Evolutionary conservation across 1,140 invertebrate genomes (phyloP).

Genomic region (Agrilus planipennis): DNA sequence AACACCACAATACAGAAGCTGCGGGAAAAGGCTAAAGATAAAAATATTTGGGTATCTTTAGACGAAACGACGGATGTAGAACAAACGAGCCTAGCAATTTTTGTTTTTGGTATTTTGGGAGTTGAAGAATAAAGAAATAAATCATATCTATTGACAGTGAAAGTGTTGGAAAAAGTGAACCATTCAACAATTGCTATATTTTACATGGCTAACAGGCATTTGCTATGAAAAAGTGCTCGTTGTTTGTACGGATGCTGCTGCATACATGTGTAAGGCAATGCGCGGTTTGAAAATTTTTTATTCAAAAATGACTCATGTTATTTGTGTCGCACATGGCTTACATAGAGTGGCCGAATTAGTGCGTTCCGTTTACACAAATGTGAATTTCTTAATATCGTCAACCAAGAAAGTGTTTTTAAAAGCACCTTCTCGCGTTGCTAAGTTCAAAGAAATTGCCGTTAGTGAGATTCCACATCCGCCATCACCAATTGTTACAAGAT

Average conservation of each 20-base stretch:
- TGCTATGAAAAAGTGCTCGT: slow-evolving; percentile 13
- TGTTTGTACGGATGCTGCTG: slow-evolving; percentile 16
- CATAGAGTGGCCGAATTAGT: slow-evolving; percentile 24
- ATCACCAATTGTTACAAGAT: no score
- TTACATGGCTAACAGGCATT: background rate
- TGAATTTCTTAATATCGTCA: no score
- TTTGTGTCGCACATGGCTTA: slow-evolving; percentile 25
- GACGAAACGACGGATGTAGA: slow-evolving; percentile 6
- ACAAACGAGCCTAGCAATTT: background rate
- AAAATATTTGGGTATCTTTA: background rate
- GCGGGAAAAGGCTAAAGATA: background rate
- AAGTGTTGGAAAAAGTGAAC: background rate
- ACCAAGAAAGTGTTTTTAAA: no score
- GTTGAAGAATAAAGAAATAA: background rate
- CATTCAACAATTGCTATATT: background rate
- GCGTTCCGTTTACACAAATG: slow-evolving; percentile 6
- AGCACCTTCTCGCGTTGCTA: no score
- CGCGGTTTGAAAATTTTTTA: slow-evolving; percentile 16
- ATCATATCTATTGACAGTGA: slow-evolving; percentile 1
- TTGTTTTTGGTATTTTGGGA: slow-evolving; percentile 1
- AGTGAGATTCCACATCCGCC: no score
- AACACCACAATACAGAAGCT: background rate
- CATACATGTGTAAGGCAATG: slow-evolving; percentile 22
- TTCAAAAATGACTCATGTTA: slow-evolving; percentile 21
- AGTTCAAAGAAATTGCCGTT: no score